These are phyloP conservation scores for Calliphora vicina DNA, from an alignment of 1,140 invertebrate species.

Conservation along the genomic window DNA sequence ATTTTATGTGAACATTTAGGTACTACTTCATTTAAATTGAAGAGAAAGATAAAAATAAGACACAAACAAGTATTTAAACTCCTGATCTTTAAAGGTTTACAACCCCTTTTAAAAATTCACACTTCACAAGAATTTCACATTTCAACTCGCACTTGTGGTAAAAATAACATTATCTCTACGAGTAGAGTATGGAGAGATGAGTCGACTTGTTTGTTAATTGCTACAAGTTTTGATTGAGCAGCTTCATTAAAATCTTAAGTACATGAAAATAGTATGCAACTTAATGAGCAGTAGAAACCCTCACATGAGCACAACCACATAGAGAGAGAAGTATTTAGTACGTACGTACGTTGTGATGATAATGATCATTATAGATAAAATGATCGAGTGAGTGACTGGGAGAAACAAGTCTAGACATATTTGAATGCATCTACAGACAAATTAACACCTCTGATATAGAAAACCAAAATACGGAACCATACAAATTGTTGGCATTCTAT, in stretches of 20 bases:
- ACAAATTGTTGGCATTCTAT: too few species aligned
- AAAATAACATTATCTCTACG: background rate
- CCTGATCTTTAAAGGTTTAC: background rate
- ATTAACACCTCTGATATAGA: background rate
- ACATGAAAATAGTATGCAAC: background rate
- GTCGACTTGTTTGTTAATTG: background rate
- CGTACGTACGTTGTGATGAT: background rate
- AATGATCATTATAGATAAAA: background rate
- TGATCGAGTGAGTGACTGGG: background rate
- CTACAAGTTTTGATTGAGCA: background rate
- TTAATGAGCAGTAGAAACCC: background rate
- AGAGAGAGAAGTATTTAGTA: too few species aligned
- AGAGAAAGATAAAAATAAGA: background rate
- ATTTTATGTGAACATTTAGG: background rate
- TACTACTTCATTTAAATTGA: background rate
- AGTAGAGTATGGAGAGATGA: background rate
- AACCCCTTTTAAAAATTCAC: background rate
- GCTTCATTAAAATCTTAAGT: background rate
- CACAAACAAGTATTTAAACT: background rate
- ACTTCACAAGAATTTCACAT: background rate
- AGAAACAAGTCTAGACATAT: background rate
- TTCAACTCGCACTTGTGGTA: background rate
- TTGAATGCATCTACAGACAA: background rate
- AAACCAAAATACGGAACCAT: background rate
- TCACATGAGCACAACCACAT: background rate